A percentile compares a stretch with the other conserved stretches of the same genome.
phyloP scores from a whole-genome alignment of 2,888 invertebrate genomes.

The Polymixis lichenea region DNA sequence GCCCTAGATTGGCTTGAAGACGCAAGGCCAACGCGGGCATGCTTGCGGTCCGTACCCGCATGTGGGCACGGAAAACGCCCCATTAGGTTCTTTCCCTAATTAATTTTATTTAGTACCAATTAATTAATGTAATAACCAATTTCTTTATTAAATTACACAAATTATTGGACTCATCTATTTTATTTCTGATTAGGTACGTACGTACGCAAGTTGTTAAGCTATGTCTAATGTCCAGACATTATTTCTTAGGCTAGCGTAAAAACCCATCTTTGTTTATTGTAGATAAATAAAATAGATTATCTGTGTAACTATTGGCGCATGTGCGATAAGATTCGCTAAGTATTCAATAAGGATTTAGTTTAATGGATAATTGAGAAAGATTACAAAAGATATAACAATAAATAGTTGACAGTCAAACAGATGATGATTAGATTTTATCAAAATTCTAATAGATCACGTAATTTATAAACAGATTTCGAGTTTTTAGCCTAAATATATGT shows the following conservation, averaged over 20 bases:
- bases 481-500: background rate
- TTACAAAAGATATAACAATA: background rate
- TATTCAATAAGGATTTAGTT: background rate
- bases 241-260: background rate
- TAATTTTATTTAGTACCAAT: background rate
- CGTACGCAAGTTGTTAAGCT: background rate
- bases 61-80: background rate
- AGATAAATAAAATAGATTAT: slow-evolving; percentile 5
- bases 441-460: background rate
- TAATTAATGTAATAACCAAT: background rate
- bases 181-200: background rate
- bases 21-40: too few relatives aligned
- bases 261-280: background rate
- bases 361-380: background rate
- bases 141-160: background rate
- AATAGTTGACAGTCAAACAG: background rate
- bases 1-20: background rate
- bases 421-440: background rate
- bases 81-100: background rate
- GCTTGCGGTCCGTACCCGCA: background rate
- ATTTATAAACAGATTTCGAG: background rate
- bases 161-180: background rate
- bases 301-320: background rate
- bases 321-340: slow-evolving; percentile 20
- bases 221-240: background rate